A percentile compares a stretch with the other conserved stretches of the same genome.
Conservation (phyloP, 2,797 vertebrate species). For the Chromis chromis region DNA sequence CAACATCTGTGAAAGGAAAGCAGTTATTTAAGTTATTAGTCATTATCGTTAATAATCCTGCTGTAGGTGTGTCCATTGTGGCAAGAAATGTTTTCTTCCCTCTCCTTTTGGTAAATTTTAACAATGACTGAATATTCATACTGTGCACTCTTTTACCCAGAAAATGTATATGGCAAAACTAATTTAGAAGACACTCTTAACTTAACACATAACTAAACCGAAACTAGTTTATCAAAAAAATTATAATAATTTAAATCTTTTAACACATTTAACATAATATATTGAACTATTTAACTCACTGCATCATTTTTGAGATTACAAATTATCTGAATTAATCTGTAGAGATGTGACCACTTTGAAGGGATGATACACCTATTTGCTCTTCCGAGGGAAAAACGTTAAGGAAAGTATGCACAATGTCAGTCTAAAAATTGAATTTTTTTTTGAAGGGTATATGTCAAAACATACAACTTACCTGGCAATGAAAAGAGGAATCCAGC, state of each 20-base stretch:
- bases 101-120: not conserved
- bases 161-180: not conserved
- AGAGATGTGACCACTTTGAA: not conserved
- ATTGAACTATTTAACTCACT: not conserved
- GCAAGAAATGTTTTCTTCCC: not conserved
- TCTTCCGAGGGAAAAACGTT: not conserved
- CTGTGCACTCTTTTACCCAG: not conserved
- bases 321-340: not conserved
- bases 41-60: not conserved
- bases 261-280: no score
- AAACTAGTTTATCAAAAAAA: not conserved
- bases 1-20: slow-evolving; percentile 46
- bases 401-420: not conserved
- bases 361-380: no score
- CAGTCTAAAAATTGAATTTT: no score
- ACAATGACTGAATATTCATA: not conserved
- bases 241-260: no score
- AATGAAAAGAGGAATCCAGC: slow-evolving; percentile 17
- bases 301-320: not conserved
- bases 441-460: no score
- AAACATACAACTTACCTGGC: slow-evolving; percentile 15
- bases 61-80: not conserved
- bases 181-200: not conserved
- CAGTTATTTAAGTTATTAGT: slow-evolving; percentile 6
- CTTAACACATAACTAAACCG: not conserved